Evolutionary conservation across 37 sponge, comb jelly and placozoan species (phyloP), one percentile per base, ranked within the genome.

Genomic region (Spongilla lacustris): DNA sequence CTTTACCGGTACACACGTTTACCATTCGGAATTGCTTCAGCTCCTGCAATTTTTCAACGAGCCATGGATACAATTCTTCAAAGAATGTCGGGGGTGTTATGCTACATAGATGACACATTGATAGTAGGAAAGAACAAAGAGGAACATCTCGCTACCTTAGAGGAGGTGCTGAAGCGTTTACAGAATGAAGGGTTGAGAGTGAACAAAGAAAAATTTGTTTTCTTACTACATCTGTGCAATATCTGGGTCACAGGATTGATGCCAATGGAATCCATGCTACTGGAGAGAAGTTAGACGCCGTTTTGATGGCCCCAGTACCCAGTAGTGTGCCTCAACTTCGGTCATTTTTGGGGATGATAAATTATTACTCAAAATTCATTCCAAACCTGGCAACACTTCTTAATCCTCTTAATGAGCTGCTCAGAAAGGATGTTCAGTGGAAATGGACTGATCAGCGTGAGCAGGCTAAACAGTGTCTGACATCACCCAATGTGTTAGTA

Each of bases 21-120:
- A 19, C 79, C 79, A 26, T 79, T 50, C 21, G 79, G 79, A 32
- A 58, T 79, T 27, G 79, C 81, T 6, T 81, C 71, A 5, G 81
- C 80, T 22, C 81, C 81, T 34, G 81, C 81, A 3, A 67, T 69
- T 23, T 81, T 81, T 69, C 81, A 81, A 36, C 31, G 36, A 70
- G 10, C 75, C 23, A 90, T 90, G 91, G 86, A 90, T 26, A 28
- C 46, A 22, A 28, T 91, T 5, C 84, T 91, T 0, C 83, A 82
- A 82, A 87, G 83, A 22, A 36, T 91, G 19, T 69, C 84, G 2
- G 68, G 76, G 1, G 76, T 34, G 27, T 22, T 17, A 17, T 6
- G 81, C 78, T 81, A 82, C 82, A 12, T 81, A 14, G 86, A 85
- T n/a, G 86, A 85, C 41, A 81, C 49, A 17, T 27, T 85, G 19